Evolutionary conservation across 2,797 vertebrate genomes (phyloP).

Genomic region (Phaenicophaeus curvirostris): DNA sequence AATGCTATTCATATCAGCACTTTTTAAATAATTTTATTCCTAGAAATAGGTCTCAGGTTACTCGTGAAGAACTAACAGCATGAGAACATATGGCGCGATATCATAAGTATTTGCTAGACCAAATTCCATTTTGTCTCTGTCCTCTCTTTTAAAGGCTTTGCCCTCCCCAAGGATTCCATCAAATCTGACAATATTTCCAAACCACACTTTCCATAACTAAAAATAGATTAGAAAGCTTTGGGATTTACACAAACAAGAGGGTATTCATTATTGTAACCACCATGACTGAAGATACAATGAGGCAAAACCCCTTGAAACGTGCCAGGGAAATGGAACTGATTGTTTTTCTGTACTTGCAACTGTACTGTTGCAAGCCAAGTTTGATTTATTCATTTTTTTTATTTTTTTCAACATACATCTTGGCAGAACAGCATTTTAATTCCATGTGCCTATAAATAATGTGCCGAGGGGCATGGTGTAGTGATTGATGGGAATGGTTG

Average conservation of each 20-base stretch:
- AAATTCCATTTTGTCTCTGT: background rate
- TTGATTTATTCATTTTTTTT: background rate
- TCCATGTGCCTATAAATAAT: conserved; percentile 5
- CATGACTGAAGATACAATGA: background rate
- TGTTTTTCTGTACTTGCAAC: too few relatives aligned
- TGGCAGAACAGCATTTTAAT: conserved; percentile 35
- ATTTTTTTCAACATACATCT: background rate
- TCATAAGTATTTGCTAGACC: background rate
- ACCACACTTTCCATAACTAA: background rate
- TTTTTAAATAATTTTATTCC: background rate
- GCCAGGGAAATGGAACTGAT: background rate
- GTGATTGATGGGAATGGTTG: too few relatives aligned
- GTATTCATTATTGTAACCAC: background rate
- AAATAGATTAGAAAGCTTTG: background rate
- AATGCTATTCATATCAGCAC: background rate
- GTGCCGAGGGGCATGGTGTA: too few relatives aligned
- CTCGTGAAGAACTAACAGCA: background rate
- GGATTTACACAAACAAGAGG: background rate
- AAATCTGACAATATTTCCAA: background rate
- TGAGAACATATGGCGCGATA: background rate
- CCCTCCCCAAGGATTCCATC: background rate
- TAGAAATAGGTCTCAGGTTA: background rate
- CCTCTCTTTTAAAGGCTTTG: background rate
- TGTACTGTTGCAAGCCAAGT: background rate
- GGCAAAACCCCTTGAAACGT: background rate